Base-by-base conservation (phyloP, 92 coral and sea anemone species). In the Porites rus region DNA sequence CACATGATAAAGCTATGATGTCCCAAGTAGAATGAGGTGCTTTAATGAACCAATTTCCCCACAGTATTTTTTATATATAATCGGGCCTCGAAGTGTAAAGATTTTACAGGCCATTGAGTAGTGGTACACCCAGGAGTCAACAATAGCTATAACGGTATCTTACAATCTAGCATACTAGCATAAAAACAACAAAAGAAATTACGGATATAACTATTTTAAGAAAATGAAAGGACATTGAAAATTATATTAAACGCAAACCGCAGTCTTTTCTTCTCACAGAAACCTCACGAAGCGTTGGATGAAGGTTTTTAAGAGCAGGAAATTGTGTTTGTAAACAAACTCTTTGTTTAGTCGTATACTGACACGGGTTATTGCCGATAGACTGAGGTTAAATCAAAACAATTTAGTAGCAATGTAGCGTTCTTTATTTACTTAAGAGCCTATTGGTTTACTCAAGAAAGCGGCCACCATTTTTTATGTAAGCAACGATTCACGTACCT, bases 311-410 rank as follows among this genome's bases (percentile, higher is more conserved):
- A 72, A 61, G 63, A 7, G 63, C 72, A 74, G 87, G 80, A 83
- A 74, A 50, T 83, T 62, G 24, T 74, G 80, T 83, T 83, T 83
- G 78, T 73, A 83, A 83, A 83, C 80, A 83, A 43, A 61, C 28
- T 43, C 46, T 61, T 73, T 73, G 80, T 74, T 83, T 83, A 63
- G 87, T 5, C 87, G 50, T 16, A 72, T 38, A 20, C 74, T 83
- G 64, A 74, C 87, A 62, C 79, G 87, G 87, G 70, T 74, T 74
- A 63, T 83, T 73, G 80, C 50, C 71, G 80, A 73, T 25, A 74
- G 87, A 83, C 64, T 83, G 65, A 74, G 53, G 66, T 67, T 73
- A 63, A 60, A 83, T 83, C 79, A 83, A 74, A 83, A 73, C 80
- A 83, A 74, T 61, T 83, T 58, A 73, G 80, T 31, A 21, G 60